A percentile compares a stretch with the other conserved stretches of the same genome.
phyloP scores from a whole-genome alignment of 2,888 invertebrate genomes.

The Erebia ligea region DNA sequence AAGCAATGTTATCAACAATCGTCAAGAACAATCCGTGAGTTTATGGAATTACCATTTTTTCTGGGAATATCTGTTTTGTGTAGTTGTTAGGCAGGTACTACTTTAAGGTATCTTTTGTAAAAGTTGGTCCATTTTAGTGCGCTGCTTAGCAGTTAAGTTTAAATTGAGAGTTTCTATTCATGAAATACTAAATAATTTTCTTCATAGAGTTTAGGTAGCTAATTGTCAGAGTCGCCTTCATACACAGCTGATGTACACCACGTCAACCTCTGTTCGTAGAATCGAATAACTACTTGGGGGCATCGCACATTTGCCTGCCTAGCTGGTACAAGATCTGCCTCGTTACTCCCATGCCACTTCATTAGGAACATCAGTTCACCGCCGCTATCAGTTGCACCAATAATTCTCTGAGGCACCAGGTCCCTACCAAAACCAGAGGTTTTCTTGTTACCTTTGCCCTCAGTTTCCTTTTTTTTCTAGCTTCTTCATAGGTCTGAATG shows the following conservation, averaged over 20 bases:
- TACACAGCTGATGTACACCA: slow-evolving; percentile 91
- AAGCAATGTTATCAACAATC: slow-evolving; percentile 24
- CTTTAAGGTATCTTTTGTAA: background rate
- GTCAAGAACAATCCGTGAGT: slow-evolving; percentile 17
- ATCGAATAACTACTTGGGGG: slow-evolving; percentile 95
- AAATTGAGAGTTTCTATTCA: no score
- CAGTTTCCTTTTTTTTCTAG: slow-evolving; percentile 86
- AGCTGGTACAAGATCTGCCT: slow-evolving; percentile 94
- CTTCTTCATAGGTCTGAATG: slow-evolving; percentile 93
- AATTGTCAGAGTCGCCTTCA: slow-evolving; percentile 74
- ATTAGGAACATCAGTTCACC: slow-evolving; percentile 96
- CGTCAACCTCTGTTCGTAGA: slow-evolving; percentile 94
- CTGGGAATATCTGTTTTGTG: background rate
- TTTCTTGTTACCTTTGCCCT: slow-evolving; percentile 81
- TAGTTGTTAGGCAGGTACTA: background rate
- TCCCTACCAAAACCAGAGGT: slow-evolving; percentile 91
- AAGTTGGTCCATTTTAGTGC: background rate
- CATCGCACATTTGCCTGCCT: slow-evolving; percentile 91
- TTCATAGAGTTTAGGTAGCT: no score
- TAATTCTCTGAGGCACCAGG: slow-evolving; percentile 92
- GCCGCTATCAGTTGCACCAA: slow-evolving; percentile 96
- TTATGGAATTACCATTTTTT: slow-evolving; percentile 15
- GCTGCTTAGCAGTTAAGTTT: no score
- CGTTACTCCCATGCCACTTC: slow-evolving; percentile 97
- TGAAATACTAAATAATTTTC: no score